Evolutionary conservation across 2,888 invertebrate species (phyloP).

Genomic region (Lysandra bellargus): DNA sequence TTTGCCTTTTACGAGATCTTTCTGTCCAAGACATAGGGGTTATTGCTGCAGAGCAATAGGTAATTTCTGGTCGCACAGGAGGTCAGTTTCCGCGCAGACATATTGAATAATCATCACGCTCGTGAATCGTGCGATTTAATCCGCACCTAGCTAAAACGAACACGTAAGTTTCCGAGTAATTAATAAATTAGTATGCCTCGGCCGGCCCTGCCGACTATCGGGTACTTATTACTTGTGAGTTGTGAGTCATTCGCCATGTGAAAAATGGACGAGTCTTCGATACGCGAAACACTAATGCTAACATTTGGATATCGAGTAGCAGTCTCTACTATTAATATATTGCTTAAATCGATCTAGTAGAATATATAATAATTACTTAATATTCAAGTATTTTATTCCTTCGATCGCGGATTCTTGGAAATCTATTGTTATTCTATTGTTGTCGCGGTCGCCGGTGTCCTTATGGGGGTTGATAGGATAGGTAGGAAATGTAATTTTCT

Average conservation of each 20-base stretch:
- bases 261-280: constrained; percentile 29
- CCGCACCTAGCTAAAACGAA: constrained; percentile 35
- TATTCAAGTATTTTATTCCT: too few species aligned
- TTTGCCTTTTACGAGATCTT: not conserved
- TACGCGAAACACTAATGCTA: constrained; percentile 17
- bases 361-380: not conserved
- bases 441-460: too few species aligned
- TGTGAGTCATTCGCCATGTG: constrained; percentile 35
- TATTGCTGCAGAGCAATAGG: not conserved
- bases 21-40: not conserved
- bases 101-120: constrained; percentile 41
- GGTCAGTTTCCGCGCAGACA: constrained; percentile 38
- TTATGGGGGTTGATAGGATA: too few species aligned
- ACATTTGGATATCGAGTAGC: constrained; percentile 15
- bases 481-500: too few species aligned
- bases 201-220: constrained; percentile 37
- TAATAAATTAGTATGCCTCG: constrained; percentile 42
- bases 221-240: constrained; percentile 28
- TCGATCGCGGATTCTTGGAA: too few species aligned
- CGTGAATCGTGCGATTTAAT: constrained; percentile 44
- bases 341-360: not conserved
- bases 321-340: not conserved
- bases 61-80: constrained; percentile 7
- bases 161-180: constrained; percentile 43
- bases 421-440: too few species aligned